Evolutionary conservation across 2,113 vertebrate species (phyloP).

Genomic region (Hirundichthys speculiger): DNA sequence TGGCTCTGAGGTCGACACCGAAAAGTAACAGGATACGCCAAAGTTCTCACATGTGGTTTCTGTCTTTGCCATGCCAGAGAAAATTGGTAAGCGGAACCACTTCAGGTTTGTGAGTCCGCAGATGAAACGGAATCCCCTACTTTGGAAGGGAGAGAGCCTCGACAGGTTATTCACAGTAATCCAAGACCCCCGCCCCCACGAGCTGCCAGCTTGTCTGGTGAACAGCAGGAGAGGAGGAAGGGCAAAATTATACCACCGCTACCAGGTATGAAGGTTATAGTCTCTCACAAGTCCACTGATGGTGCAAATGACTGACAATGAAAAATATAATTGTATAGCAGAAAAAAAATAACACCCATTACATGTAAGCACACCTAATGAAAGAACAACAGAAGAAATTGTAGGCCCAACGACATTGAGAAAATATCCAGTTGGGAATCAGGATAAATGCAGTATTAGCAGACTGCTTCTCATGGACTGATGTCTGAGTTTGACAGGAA

Average conservation of each 20-base stretch:
- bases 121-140: slow-evolving; percentile 48
- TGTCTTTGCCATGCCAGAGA: slow-evolving; percentile 34
- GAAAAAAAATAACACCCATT: too few relatives aligned
- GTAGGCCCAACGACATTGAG: too few relatives aligned
- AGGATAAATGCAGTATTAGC: too few relatives aligned
- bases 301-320: too few relatives aligned
- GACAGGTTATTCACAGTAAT: slow-evolving; percentile 48
- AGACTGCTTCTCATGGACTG: too few relatives aligned
- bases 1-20: slow-evolving; percentile 4
- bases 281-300: too few relatives aligned
- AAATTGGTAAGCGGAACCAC: slow-evolving; percentile 48
- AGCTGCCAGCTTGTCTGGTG: slow-evolving; percentile 48
- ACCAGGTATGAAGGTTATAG: not conserved
- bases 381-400: too few relatives aligned
- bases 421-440: too few relatives aligned
- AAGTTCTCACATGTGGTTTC: slow-evolving; percentile 44
- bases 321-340: too few relatives aligned
- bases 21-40: slow-evolving; percentile 28
- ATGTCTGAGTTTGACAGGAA: too few relatives aligned
- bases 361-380: too few relatives aligned
- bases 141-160: not conserved
- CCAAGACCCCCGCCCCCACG: slow-evolving; percentile 53
- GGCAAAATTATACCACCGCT: slow-evolving; percentile 21
- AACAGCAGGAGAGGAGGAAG: slow-evolving; percentile 10
- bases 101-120: slow-evolving; percentile 29